Evolutionary conservation across 2,888 invertebrate genomes (phyloP), one percentile per base, ranked within the genome.

Genomic region (Troides oblongomaculatus): DNA sequence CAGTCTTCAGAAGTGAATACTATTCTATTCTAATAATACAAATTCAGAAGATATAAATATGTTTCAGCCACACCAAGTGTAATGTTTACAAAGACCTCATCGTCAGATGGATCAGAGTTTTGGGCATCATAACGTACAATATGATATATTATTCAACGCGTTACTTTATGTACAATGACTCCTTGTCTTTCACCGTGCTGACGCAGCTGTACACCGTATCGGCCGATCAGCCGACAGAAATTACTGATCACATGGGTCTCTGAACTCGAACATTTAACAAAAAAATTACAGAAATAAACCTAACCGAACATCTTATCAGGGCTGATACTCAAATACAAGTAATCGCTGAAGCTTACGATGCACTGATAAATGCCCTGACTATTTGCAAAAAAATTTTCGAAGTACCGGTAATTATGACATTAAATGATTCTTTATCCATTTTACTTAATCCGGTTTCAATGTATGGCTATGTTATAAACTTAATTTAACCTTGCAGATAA

Each of bases 1-100:
- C 59, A n/a, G 21, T 6, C 21, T 46, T 23, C 1, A 3, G 25
- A 6, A 59, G 65, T 46, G 46, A 59, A 18, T n/a, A 23, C 18
- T 25, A 59, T 14, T 21, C 65, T n/a, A 5, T 23, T 14, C 57
- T 65, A 1, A 65, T 59, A n/a, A 59, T 50, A 46, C 25, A 46
- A 18, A n/a, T 46, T 25, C 65, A 59, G 58, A 43, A 46, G 25
- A 65, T 65, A 65, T n/a, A 65, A 5, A 65, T 59, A 65, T 25
- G 43, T 12, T 59, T 65, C 23, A 10, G 4, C 7, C 39, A 10
- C 39, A 39, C 8, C 10, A 39, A 39, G 8, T 39, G 10, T 46
- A n/a, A 59, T 12, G 30, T 6, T 25, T 18, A 1, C 18, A 18
- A 12, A 12, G 18, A 46, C 43, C 1, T 4, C 14, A 18, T 12